Evolutionary conservation across 2,888 invertebrate species (phyloP).

Genomic region (Hirtodrosophila alboralis): DNA sequence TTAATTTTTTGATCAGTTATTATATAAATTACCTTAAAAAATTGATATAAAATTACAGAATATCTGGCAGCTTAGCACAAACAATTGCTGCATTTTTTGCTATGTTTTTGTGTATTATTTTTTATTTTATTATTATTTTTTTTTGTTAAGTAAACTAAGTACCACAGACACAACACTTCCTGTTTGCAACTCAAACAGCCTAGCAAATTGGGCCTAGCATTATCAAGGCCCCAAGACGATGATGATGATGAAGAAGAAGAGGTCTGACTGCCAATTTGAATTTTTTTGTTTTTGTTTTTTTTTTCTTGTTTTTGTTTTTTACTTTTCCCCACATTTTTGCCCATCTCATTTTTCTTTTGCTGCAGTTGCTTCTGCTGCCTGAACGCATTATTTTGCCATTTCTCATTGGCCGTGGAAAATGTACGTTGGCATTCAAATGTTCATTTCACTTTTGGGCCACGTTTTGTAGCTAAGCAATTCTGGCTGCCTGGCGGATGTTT

Average conservation of each 20-base stretch:
- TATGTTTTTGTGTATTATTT: too few species aligned
- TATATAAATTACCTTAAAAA: too few species aligned
- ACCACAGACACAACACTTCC: too few species aligned
- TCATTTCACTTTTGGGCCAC: constrained; percentile 36
- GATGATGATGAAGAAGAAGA: background rate
- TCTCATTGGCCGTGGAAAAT: constrained; percentile 46
- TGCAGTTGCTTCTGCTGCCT: constrained; percentile 27
- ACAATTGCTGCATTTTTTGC: too few species aligned
- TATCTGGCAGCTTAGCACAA: too few species aligned
- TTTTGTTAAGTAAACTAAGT: too few species aligned
- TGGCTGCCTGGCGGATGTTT: background rate
- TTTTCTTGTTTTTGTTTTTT: constrained; percentile 1
- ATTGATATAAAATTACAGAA: too few species aligned
- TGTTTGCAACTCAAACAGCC: too few species aligned
- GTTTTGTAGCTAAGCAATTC: constrained; percentile 15
- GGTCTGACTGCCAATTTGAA: background rate
- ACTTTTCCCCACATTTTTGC: too few species aligned
- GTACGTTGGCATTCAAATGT: constrained; percentile 26
- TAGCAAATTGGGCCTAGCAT: constrained; percentile 13
- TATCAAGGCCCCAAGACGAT: constrained; percentile 15
- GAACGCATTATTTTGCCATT: constrained; percentile 66
- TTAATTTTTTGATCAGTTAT: too few species aligned
- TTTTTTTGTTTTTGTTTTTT: constrained; percentile 1
- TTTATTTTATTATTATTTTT: too few species aligned
- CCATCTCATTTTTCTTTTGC: background rate